phyloP scores from a whole-genome alignment of 35 echinoderm and acorn worm species.

The Ophiothrix spiculata region DNA sequence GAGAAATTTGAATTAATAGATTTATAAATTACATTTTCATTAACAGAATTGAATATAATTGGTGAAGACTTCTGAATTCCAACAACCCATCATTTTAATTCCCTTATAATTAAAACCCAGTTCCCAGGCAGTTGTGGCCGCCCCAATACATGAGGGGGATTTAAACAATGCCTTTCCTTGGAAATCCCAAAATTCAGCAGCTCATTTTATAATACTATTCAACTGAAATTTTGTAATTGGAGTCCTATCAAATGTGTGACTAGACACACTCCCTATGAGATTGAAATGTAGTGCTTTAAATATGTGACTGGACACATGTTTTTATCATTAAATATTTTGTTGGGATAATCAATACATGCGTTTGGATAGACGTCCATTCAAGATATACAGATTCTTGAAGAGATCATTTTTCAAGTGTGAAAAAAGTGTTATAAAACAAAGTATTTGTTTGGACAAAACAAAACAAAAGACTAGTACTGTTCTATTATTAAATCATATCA shows the following conservation, averaged over 20 bases:
- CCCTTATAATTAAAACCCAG: background rate
- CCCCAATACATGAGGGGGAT: conserved; percentile 5
- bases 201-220: background rate
- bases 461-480: too few species aligned
- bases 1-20: background rate
- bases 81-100: conserved; percentile 14
- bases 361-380: too few species aligned
- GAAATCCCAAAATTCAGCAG: background rate
- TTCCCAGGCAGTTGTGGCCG: background rate
- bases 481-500: too few species aligned
- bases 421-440: too few species aligned
- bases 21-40: background rate
- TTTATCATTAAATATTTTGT: background rate
- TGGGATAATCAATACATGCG: too few species aligned
- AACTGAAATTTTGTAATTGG: conserved; percentile 3
- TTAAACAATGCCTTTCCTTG: background rate
- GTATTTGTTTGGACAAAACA: too few species aligned
- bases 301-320: background rate
- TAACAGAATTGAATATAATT: background rate
- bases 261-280: background rate
- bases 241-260: background rate
- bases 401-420: too few species aligned
- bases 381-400: too few species aligned
- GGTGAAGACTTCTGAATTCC: background rate
- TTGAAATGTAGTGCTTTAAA: background rate